phyloP scores from a whole-genome alignment of 1,140 invertebrate genomes.

The Panonychus citri region DNA sequence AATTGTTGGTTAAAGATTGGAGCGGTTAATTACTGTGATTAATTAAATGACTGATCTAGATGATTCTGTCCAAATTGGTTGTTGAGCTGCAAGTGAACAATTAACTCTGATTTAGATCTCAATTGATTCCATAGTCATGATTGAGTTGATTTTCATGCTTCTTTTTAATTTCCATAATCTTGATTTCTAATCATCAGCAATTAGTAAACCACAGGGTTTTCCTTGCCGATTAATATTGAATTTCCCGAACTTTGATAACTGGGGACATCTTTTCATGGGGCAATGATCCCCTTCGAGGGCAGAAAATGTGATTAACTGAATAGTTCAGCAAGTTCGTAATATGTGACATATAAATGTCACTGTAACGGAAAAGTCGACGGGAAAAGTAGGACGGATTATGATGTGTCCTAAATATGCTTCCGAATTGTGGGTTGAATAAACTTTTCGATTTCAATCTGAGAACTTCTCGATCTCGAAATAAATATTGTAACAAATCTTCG shows the following conservation, averaged over 20 bases:
- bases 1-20: too few species aligned
- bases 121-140: too few species aligned
- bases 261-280: slow-evolving; percentile 45
- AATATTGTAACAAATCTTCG: not conserved
- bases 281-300: slow-evolving; percentile 73
- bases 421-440: slow-evolving; percentile 84
- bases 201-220: too few species aligned
- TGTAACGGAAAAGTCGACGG: slow-evolving; percentile 51
- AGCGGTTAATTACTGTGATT: too few species aligned
- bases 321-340: slow-evolving; percentile 75
- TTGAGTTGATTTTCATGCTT: too few species aligned
- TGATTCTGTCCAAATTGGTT: too few species aligned
- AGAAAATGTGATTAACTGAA: slow-evolving; percentile 74
- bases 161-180: too few species aligned
- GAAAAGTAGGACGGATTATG: slow-evolving; percentile 95
- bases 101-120: too few species aligned
- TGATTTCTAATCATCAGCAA: too few species aligned
- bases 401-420: slow-evolving; percentile 83
- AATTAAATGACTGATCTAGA: too few species aligned
- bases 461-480: slow-evolving; percentile 17
- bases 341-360: slow-evolving; percentile 84
- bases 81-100: too few species aligned
- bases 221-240: too few species aligned
- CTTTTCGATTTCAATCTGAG: slow-evolving; percentile 56
- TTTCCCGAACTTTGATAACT: not conserved